phyloP scores from a whole-genome alignment of 2,113 vertebrate species.

The Zingel zingel region DNA sequence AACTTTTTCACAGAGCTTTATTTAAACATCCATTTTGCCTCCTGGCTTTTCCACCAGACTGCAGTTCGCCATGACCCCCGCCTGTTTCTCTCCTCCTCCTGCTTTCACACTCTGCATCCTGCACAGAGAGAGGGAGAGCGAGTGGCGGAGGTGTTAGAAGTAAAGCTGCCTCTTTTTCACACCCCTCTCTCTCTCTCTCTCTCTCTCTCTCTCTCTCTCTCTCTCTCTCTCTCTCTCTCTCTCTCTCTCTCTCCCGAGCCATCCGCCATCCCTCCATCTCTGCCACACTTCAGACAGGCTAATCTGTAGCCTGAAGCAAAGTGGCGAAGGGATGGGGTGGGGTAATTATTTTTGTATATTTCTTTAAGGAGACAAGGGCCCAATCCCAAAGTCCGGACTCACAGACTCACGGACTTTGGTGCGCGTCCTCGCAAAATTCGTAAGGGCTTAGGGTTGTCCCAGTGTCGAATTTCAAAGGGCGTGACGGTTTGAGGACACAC shows the following conservation, averaged over 20 bases:
- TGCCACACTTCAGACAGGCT: conserved; percentile 56
- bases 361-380: conserved; percentile 47
- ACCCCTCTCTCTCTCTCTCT: conserved; percentile 48
- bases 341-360: conserved; percentile 34
- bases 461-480: no score
- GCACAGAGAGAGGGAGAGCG: conserved; percentile 54
- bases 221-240: conserved; percentile 34
- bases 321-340: conserved; percentile 22
- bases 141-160: conserved; percentile 75
- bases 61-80: conserved; percentile 66
- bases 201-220: conserved; percentile 30
- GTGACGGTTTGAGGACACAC: no score
- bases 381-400: no score
- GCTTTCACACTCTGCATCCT: conserved; percentile 78
- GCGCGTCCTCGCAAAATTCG: no score
- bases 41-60: conserved; percentile 43
- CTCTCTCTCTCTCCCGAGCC: conserved; percentile 28
- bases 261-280: conserved; percentile 48
- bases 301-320: conserved; percentile 69
- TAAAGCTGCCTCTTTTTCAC: conserved; percentile 77
- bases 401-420: no score
- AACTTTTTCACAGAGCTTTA: conserved; percentile 22
- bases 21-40: conserved; percentile 48
- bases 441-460: no score
- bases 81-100: conserved; percentile 66